Conservation (phyloP, 2,113 vertebrate genomes). For the Oreochromis tanganicae region DNA sequence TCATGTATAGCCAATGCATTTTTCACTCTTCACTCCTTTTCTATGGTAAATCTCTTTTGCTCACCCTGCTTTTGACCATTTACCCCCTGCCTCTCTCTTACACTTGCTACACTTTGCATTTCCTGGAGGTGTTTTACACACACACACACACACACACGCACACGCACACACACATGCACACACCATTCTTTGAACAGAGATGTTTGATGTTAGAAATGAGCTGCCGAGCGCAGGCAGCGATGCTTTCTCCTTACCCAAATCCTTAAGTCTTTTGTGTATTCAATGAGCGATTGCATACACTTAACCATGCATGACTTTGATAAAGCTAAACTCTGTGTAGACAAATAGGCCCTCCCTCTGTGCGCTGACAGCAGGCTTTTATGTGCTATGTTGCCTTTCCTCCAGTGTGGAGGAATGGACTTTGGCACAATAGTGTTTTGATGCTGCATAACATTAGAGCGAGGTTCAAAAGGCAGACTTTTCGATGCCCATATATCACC, state of each 20-base stretch:
- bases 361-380: conserved; percentile 9
- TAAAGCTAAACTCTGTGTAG: conserved; percentile 36
- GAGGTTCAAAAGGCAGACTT: conserved; percentile 4
- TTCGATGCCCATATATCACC: conserved; percentile 17
- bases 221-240: not conserved
- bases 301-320: conserved; percentile 52
- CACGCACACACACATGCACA: not conserved
- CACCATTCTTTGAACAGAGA: conserved; percentile 19
- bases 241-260: not conserved
- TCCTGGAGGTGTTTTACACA: conserved; percentile 24
- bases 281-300: conserved; percentile 33
- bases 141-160: not conserved
- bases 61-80: conserved; percentile 11
- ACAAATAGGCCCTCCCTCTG: conserved; percentile 29
- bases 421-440: conserved; percentile 18
- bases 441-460: conserved; percentile 34
- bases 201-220: conserved; percentile 41
- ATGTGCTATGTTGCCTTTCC: not conserved
- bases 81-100: conserved; percentile 4
- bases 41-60: not conserved
- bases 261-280: conserved; percentile 42
- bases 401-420: not conserved
- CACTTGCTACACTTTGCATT: not conserved
- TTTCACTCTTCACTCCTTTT: not conserved
- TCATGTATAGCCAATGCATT: not conserved